These are phyloP conservation scores for Lepidocolaptes lacrymiger DNA, from an alignment of 2,797 vertebrate species.

Conservation along the genomic window DNA sequence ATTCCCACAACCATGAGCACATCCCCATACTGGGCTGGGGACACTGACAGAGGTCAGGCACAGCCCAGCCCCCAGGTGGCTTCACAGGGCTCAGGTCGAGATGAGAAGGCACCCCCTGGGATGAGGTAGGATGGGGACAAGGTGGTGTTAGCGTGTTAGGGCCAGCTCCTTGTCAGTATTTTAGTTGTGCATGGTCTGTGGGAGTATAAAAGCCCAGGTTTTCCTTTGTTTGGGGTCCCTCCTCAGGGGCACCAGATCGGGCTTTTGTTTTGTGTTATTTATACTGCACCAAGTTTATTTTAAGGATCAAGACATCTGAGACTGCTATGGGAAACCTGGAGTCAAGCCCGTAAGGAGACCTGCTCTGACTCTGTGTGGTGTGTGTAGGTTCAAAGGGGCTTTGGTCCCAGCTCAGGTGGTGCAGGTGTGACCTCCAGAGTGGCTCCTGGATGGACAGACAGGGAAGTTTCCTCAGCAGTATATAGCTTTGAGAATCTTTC, in stretches of 20 bases:
- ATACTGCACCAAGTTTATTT: not conserved
- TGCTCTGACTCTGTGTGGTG: not conserved
- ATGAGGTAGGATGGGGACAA: rapidly evolving
- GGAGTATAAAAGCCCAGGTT: rapidly evolving
- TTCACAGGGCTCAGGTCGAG: rapidly evolving
- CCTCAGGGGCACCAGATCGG: rapidly evolving
- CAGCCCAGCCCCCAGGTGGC: rapidly evolving
- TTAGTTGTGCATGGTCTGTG: rapidly evolving
- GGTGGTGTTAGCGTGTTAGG: rapidly evolving
- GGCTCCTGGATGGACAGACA: no score
- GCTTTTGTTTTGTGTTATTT: not conserved
- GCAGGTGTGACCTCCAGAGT: not conserved
- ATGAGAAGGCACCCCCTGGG: no score
- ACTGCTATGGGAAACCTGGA: not conserved
- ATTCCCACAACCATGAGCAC: rapidly evolving
- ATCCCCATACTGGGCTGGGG: not conserved
- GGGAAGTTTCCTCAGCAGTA: not conserved
- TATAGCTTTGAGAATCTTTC: not conserved
- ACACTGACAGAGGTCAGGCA: not conserved
- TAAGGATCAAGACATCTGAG: not conserved
- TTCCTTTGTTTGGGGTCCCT: not conserved
- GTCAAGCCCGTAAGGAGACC: rapidly evolving
- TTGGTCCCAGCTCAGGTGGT: not conserved
- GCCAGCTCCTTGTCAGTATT: not conserved
- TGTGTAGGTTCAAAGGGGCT: not conserved